Base-by-base conservation (phyloP, 2,797 vertebrate genomes). In the Anisognathus igniventris region DNA sequence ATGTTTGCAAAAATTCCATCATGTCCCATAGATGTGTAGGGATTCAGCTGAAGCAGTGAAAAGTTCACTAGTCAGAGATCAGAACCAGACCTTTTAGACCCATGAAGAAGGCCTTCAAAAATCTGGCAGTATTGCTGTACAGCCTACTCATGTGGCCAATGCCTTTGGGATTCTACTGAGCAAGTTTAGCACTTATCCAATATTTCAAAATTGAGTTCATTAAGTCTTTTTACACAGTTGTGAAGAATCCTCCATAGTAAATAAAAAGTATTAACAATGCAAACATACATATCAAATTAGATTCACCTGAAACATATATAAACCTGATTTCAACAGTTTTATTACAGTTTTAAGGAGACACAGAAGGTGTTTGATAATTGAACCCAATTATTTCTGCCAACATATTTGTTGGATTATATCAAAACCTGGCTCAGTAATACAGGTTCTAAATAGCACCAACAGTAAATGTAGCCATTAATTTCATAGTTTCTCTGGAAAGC, bases 391-490 rank as follows among this genome's bases (percentile, higher is more conserved):
- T 87, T 80, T n/a, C 7, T 93, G 44, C 3, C 16, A 71, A 91
- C 3, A 11, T 60, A 53, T 53, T 73, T 79, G 56, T 7, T 3
- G 3, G 53, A 31, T 54, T 92, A 68, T 51, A 51, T 83, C 24
- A 83, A 40, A 93, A 77, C 50, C 64, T 25, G 8, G 25, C 12
- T 96, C 95, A 95, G 44, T 87, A 73, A 78, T 54, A 74, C 39
- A 61, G 4, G 31, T 88, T 94, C 72, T 58, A 95, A 96, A 89
- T 89, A 79, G 42, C 50, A 84, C 11, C 20, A 73, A 33, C 58
- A 75, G 31, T 90, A 93, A 95, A 95, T 56, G 45, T 72, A 86
- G 57, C 23, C 87, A 39, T 53, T 96, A 88, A 86, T 88, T 95
- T 83, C 73, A 73, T 58, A 25, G 14, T 78, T 90, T 65, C 24